Conservation (phyloP, 2,888 invertebrate species). For the Phyto melanocephala region DNA sequence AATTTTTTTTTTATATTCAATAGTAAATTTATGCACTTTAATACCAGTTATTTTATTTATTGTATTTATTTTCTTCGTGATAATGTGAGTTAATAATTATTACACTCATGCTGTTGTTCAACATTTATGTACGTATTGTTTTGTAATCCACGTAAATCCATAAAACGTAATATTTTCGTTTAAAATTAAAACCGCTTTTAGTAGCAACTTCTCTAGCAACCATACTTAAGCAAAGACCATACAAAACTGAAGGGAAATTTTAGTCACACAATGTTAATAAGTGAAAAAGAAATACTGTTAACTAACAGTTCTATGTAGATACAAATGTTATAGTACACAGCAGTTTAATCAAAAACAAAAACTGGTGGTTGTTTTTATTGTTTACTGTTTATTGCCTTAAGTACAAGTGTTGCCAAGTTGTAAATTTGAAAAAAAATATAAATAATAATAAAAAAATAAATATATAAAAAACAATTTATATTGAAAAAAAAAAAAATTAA, state of each 20-base stretch:
- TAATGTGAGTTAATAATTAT: not conserved
- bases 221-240: slow-evolving; percentile 44
- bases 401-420: too few relatives aligned
- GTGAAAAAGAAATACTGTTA: slow-evolving; percentile 17
- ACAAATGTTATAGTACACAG: slow-evolving; percentile 49
- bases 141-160: slow-evolving; percentile 41
- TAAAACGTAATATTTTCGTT: slow-evolving; percentile 10
- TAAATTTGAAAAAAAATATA: too few relatives aligned
- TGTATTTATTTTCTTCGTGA: not conserved
- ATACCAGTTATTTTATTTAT: not conserved
- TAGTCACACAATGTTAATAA: slow-evolving; percentile 34
- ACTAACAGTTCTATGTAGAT: not conserved
- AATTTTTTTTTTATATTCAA: not conserved
- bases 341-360: not conserved
- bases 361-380: slow-evolving; percentile 53
- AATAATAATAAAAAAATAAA: too few relatives aligned
- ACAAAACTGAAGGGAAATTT: slow-evolving; percentile 63
- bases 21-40: not conserved
- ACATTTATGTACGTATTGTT: slow-evolving; percentile 36
- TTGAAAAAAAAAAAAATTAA: too few relatives aligned
- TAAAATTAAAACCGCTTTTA: not conserved
- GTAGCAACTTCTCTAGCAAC: slow-evolving; percentile 33
- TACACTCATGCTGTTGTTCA: too few relatives aligned
- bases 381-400: too few relatives aligned
- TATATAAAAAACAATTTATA: too few relatives aligned